A percentile compares a stretch with the other conserved stretches of the same genome.
phyloP scores from a whole-genome alignment of 35 echinoderm and acorn worm genomes.

The Eucidaris tribuloides region DNA sequence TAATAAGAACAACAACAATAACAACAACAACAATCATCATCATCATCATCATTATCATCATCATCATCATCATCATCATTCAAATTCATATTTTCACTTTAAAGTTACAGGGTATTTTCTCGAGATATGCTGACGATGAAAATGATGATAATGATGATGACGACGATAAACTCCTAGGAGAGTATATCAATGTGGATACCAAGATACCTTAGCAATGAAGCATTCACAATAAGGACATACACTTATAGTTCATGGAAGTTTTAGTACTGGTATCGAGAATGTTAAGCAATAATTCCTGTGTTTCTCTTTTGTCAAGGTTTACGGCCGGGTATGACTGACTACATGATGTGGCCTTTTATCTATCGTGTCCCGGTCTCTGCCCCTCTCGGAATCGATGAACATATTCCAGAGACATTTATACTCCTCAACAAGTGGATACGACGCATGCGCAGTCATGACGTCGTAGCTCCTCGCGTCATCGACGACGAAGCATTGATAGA shows the following conservation, averaged over 20 bases:
- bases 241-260: background rate
- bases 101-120: no score
- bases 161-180: no score
- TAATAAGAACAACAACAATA: no score
- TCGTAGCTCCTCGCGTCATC: background rate
- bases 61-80: no score
- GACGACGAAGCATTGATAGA: background rate
- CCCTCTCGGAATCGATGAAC: background rate
- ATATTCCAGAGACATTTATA: background rate
- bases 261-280: background rate
- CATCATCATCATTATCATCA: no score
- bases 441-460: background rate
- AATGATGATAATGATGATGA: background rate
- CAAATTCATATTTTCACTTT: no score
- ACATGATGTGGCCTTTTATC: background rate
- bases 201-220: background rate
- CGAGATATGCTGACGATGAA: background rate
- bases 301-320: background rate
- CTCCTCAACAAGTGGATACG: background rate
- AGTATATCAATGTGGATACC: no score
- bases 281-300: background rate
- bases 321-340: conserved; percentile 1
- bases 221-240: background rate
- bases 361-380: background rate
- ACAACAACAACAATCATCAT: no score